Percentiles rank a stretch among this genome's conserved stretches.
Conservation (phyloP, 2,888 invertebrate species). For the Limnephilus marmoratus region DNA sequence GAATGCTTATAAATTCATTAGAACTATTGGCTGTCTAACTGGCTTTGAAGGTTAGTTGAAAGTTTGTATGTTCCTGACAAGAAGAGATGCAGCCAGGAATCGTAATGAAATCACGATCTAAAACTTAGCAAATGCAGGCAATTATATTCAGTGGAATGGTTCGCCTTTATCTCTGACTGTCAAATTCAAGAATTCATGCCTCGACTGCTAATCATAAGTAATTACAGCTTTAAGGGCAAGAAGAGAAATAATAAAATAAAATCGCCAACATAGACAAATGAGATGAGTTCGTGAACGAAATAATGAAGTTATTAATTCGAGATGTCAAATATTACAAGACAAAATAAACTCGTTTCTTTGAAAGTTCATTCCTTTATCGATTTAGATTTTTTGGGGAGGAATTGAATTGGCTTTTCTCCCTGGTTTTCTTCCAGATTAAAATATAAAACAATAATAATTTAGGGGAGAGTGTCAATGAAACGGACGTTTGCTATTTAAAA, state of each 20-base stretch:
- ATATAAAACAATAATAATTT: no score
- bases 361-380: not conserved
- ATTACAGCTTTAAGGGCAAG: slow-evolving; percentile 35
- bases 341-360: not conserved
- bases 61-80: slow-evolving; percentile 41
- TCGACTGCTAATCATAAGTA: slow-evolving; percentile 45
- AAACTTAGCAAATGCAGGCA: slow-evolving; percentile 52
- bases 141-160: slow-evolving; percentile 41
- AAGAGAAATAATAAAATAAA: slow-evolving; percentile 36
- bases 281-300: slow-evolving; percentile 43
- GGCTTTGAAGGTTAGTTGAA: slow-evolving; percentile 11
- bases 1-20: not conserved
- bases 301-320: slow-evolving; percentile 29
- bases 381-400: not conserved
- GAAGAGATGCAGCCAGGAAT: slow-evolving; percentile 37
- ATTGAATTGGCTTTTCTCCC: not conserved
- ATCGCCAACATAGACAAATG: slow-evolving; percentile 15
- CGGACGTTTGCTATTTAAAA: no score
- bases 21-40: not conserved
- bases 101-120: slow-evolving; percentile 42
- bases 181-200: slow-evolving; percentile 47
- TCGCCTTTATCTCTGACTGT: slow-evolving; percentile 41
- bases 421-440: not conserved
- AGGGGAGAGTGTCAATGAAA: no score
- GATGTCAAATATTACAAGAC: not conserved